phyloP scores from a whole-genome alignment of 2,113 vertebrate genomes.

The Poeciliopsis prolifica region DNA sequence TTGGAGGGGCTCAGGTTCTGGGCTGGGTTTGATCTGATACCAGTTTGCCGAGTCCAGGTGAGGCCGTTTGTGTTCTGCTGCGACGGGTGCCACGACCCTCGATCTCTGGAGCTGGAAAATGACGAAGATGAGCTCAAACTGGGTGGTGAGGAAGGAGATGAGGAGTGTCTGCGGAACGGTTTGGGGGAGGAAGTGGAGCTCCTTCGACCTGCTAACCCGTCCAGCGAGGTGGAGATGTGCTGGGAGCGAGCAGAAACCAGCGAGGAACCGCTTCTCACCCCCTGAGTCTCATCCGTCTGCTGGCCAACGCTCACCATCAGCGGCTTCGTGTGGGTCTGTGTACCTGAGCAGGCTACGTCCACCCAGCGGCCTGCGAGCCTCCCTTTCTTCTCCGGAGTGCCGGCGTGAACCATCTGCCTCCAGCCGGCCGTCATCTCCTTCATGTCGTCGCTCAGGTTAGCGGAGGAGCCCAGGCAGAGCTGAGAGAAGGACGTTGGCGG shows the following conservation, averaged over 20 bases:
- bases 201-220: conserved; percentile 85
- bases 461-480: conserved; percentile 83
- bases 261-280: conserved; percentile 65
- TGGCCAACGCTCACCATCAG: conserved; percentile 87
- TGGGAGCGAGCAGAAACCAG: conserved; percentile 84
- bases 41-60: conserved; percentile 84
- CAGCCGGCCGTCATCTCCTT: conserved; percentile 93
- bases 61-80: conserved; percentile 85
- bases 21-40: conserved; percentile 45
- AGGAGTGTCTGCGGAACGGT: conserved; percentile 84
- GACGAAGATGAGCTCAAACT: conserved; percentile 53
- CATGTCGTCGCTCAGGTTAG: conserved; percentile 97
- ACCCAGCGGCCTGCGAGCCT: conserved; percentile 81
- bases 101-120: conserved; percentile 76
- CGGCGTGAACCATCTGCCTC: conserved; percentile 74
- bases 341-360: conserved; percentile 82
- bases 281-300: conserved; percentile 85
- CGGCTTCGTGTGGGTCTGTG: conserved; percentile 82
- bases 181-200: conserved; percentile 88
- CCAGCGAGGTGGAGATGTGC: conserved; percentile 88
- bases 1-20: conserved; percentile 53
- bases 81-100: conserved; percentile 85
- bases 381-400: conserved; percentile 80
- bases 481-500: conserved; percentile 72
- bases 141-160: conserved; percentile 46